Percentiles rank a stretch among this genome's conserved stretches.
Evolutionary conservation across 2,113 vertebrate species (phyloP).

Genomic region (Oxyruncus cristatus): DNA sequence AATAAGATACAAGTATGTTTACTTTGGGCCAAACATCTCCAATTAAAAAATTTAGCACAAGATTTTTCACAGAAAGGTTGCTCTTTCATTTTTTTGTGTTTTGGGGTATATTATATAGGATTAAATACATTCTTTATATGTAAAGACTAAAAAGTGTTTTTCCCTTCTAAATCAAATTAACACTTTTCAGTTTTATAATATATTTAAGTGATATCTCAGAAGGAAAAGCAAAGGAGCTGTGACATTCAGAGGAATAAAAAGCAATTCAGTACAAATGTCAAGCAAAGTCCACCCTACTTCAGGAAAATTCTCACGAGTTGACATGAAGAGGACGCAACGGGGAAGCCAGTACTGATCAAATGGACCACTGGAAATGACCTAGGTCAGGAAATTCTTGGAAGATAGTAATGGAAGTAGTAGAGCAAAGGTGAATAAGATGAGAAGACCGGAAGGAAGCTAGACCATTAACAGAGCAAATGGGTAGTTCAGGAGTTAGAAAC

Average conservation of each 20-base stretch:
- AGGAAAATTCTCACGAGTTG: background rate
- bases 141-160: background rate
- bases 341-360: background rate
- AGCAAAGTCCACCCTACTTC: background rate
- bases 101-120: background rate
- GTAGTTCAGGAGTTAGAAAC: background rate
- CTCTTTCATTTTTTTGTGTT: background rate
- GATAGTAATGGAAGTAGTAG: background rate
- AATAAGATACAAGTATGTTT: background rate
- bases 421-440: background rate
- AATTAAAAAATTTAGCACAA: background rate
- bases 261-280: background rate
- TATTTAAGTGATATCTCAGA: background rate
- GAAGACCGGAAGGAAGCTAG: background rate
- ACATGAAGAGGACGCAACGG: background rate
- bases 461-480: background rate
- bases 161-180: background rate
- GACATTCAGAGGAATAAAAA: background rate
- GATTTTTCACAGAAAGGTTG: background rate
- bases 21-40: background rate
- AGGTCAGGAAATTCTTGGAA: background rate
- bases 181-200: background rate
- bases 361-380: background rate
- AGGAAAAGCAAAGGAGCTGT: background rate
- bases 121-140: background rate